phyloP scores from a whole-genome alignment of 2,113 vertebrate genomes.

The Craseonycteris thonglongyai region DNA sequence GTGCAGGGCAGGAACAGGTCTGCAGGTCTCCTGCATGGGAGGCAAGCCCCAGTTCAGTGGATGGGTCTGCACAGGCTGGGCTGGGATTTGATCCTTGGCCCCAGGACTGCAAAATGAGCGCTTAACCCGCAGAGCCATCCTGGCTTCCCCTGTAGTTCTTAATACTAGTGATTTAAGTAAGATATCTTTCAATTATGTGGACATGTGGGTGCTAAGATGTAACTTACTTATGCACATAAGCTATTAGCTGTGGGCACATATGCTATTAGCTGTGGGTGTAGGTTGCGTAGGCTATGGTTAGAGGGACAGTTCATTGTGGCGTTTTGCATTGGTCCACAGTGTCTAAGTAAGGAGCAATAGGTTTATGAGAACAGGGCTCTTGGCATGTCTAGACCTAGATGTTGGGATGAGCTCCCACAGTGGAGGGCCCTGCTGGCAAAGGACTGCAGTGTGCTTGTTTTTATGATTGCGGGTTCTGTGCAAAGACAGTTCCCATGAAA shows the following conservation, averaged over 20 bases:
- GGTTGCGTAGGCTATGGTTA: neutral
- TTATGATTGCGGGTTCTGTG: neutral
- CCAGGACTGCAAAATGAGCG: no score
- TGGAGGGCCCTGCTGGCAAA: neutral
- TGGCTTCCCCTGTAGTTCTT: neutral
- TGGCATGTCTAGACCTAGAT: neutral
- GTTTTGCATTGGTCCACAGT: neutral
- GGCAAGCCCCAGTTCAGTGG: no score
- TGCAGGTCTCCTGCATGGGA: no score
- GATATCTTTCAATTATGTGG: neutral
- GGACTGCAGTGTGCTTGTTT: neutral
- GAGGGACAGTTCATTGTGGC: neutral
- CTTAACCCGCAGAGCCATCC: no score
- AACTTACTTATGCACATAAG: neutral
- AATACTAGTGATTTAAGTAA: neutral
- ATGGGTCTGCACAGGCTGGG: no score
- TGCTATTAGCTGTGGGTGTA: neutral
- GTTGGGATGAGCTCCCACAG: neutral
- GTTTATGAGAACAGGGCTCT: neutral
- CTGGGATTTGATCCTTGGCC: no score
- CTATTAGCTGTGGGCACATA: accelerated
- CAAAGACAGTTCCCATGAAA: neutral
- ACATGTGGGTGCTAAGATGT: neutral
- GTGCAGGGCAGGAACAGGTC: no score
- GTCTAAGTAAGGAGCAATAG: neutral